A percentile compares a stretch with the other conserved stretches of the same genome.
These are phyloP conservation scores for Centruroides vittatus DNA, from an alignment of 1,140 invertebrate species.

Conservation along the genomic window DNA sequence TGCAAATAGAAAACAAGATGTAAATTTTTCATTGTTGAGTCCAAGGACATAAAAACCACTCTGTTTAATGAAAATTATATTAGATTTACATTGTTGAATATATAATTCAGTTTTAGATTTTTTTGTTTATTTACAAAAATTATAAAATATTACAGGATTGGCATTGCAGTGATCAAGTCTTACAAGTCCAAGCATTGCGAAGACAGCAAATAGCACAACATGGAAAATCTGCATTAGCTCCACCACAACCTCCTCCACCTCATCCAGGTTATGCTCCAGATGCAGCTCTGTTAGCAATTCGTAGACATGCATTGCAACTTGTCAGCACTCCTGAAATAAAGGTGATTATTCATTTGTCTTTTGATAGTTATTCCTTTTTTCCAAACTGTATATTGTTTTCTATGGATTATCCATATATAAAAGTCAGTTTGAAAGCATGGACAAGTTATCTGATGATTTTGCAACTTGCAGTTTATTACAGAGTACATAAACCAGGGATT, in stretches of 20 bases:
- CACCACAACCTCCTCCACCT: conserved; percentile 33
- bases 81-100: too few species aligned
- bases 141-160: conserved; percentile 46
- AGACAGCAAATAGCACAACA: conserved; percentile 45
- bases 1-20: too few species aligned
- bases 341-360: conserved; percentile 36
- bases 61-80: too few species aligned
- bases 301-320: conserved; percentile 78
- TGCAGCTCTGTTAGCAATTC: conserved; percentile 86
- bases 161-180: conserved; percentile 60
- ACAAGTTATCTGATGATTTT: too few species aligned
- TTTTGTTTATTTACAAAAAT: too few species aligned
- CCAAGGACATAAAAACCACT: too few species aligned
- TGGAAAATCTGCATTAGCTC: conserved; percentile 28
- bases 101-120: too few species aligned
- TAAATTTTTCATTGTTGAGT: too few species aligned
- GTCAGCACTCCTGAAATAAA: conserved; percentile 77
- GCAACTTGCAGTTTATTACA: too few species aligned
- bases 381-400: neutral
- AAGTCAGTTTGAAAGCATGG: too few species aligned
- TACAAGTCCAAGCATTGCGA: conserved; percentile 31
- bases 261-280: conserved; percentile 50
- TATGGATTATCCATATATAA: too few species aligned
- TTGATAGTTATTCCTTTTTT: conserved; percentile 2
- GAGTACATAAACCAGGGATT: too few species aligned